A percentile compares a stretch with the other conserved stretches of the same genome.
These are phyloP conservation scores for Actinemys pallida DNA, from an alignment of 2,113 vertebrate species.

Conservation along the genomic window DNA sequence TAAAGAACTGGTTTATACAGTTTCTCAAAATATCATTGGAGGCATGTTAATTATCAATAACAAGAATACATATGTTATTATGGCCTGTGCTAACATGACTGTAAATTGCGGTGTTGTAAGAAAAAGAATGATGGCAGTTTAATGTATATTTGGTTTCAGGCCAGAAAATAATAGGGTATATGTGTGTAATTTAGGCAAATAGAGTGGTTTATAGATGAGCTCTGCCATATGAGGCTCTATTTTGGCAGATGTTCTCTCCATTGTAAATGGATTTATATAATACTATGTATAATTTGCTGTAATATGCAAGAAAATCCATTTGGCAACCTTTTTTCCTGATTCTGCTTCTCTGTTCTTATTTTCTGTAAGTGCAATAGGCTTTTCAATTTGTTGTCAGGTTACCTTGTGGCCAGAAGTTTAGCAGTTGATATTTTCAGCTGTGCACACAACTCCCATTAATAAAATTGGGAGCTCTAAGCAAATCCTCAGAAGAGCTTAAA, in stretches of 20 bases:
- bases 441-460: neutral
- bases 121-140: accelerated
- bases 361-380: neutral
- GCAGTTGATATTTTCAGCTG: neutral
- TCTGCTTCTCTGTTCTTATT: neutral
- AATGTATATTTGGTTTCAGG: neutral
- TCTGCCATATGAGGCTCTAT: neutral
- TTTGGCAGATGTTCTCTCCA: neutral
- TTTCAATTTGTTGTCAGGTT: neutral
- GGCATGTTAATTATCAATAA: neutral
- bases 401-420: neutral
- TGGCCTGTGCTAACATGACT: neutral
- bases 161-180: neutral
- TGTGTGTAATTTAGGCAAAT: neutral
- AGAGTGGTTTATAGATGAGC: neutral
- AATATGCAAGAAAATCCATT: neutral
- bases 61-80: neutral
- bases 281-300: neutral
- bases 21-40: neutral
- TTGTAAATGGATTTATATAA: neutral
- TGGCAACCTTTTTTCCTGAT: neutral
- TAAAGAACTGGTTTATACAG: neutral
- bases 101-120: accelerated
- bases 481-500: conserved; percentile 14
- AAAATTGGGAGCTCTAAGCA: neutral